phyloP scores from a whole-genome alignment of 2,888 invertebrate genomes.

The Blastobasis lacticolella region DNA sequence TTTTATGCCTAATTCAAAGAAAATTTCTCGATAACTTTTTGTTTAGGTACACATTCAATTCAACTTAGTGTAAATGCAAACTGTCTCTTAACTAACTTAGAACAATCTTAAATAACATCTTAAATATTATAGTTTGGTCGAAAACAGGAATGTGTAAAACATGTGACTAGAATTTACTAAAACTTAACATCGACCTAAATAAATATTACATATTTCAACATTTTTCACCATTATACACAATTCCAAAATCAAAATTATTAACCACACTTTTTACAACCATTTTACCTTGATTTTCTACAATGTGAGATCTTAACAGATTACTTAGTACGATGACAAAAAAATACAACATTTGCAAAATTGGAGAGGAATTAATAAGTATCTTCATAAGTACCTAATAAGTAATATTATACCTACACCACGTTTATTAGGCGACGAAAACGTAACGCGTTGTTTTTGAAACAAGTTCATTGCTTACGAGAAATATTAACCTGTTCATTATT shows the following conservation, averaged over 20 bases:
- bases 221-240: slow-evolving; percentile 25
- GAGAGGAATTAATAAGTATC: too few species aligned
- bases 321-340: slow-evolving; percentile 31
- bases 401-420: too few species aligned
- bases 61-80: too few species aligned
- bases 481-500: not conserved
- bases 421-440: too few species aligned
- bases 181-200: slow-evolving; percentile 70
- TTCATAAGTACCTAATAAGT: too few species aligned
- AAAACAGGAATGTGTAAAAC: slow-evolving; percentile 73
- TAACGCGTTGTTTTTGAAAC: not conserved
- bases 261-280: slow-evolving; percentile 25
- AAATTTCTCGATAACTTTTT: too few species aligned
- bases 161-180: slow-evolving; percentile 73
- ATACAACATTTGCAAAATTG: too few species aligned
- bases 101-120: slow-evolving; percentile 21
- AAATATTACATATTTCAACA: slow-evolving; percentile 64
- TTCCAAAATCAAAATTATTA: slow-evolving; percentile 8
- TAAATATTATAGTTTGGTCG: slow-evolving; percentile 64
- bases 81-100: not conserved
- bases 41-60: too few species aligned
- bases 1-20: slow-evolving; percentile 1
- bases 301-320: slow-evolving; percentile 55
- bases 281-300: slow-evolving; percentile 42
- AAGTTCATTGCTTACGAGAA: not conserved